phyloP scores from a whole-genome alignment of 2,888 invertebrate species.

The Argyra leucocephala region DNA sequence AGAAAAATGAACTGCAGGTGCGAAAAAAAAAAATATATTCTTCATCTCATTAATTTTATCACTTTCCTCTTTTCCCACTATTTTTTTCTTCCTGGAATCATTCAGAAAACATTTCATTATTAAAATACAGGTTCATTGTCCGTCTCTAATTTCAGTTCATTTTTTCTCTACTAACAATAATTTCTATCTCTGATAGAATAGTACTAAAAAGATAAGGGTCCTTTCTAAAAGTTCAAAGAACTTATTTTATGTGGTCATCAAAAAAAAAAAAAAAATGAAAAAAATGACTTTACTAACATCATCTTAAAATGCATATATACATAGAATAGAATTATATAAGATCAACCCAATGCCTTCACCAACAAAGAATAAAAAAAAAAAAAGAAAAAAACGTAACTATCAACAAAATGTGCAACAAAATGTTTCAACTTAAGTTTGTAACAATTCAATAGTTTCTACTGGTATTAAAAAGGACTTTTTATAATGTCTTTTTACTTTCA shows the following conservation, averaged over 20 bases:
- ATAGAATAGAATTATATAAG: too few relatives aligned
- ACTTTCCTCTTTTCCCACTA: neutral
- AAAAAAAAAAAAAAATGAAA: too few relatives aligned
- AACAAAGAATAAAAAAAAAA: too few relatives aligned
- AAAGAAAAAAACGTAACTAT: too few relatives aligned
- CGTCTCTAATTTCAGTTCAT: neutral
- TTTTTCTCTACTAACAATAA: neutral
- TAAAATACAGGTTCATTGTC: neutral
- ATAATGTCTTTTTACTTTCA: too few relatives aligned
- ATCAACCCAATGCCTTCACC: too few relatives aligned
- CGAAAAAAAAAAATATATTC: neutral
- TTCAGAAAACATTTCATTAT: neutral
- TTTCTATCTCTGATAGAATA: neutral
- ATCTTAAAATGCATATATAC: too few relatives aligned
- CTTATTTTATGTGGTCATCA: neutral
- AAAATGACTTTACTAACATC: neutral
- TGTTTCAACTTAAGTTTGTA: too few relatives aligned
- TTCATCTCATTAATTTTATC: neutral
- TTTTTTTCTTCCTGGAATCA: neutral
- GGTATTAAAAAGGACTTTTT: too few relatives aligned
- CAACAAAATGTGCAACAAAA: too few relatives aligned
- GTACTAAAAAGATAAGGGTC: neutral
- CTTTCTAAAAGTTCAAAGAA: neutral
- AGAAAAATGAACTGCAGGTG: neutral
- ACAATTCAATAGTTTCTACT: too few relatives aligned